phyloP scores from a whole-genome alignment of 2,888 invertebrate genomes.

The Idaea aversata region DNA sequence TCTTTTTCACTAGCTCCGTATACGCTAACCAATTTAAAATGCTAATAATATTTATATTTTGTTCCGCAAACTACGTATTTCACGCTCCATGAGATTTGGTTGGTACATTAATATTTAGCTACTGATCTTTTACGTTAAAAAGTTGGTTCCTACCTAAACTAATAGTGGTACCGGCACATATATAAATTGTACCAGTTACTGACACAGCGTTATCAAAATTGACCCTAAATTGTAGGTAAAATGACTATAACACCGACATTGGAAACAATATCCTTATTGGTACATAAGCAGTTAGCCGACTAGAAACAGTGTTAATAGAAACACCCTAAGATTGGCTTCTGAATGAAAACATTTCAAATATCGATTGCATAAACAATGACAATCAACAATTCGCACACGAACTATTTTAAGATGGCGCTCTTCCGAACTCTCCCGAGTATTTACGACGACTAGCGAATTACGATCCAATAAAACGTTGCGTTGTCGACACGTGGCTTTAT shows the following conservation, averaged over 20 bases:
- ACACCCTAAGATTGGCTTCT: too few relatives aligned
- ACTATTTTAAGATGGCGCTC: constrained; percentile 61
- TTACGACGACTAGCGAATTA: constrained; percentile 64
- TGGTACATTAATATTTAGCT: neutral
- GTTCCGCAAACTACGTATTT: constrained; percentile 11
- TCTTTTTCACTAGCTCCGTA: constrained; percentile 34
- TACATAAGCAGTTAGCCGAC: too few relatives aligned
- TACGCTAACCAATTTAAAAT: constrained; percentile 28
- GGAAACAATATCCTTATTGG: too few relatives aligned
- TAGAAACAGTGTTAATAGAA: too few relatives aligned
- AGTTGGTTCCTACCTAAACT: too few relatives aligned
- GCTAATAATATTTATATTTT: constrained; percentile 8
- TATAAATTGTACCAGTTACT: too few relatives aligned
- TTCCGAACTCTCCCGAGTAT: constrained; percentile 48
- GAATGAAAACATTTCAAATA: constrained; percentile 39
- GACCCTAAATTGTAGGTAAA: too few relatives aligned
- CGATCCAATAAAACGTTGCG: constrained; percentile 57
- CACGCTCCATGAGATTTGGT: neutral
- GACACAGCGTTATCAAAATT: too few relatives aligned
- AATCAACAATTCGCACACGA: constrained; percentile 43
- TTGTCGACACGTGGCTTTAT: constrained; percentile 52
- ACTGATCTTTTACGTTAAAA: neutral
- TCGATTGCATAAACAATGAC: constrained; percentile 45
- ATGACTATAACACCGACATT: too few relatives aligned
- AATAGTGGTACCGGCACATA: too few relatives aligned